phyloP scores from a whole-genome alignment of 1,140 invertebrate genomes.

The Mizuhopecten yessoensis region DNA sequence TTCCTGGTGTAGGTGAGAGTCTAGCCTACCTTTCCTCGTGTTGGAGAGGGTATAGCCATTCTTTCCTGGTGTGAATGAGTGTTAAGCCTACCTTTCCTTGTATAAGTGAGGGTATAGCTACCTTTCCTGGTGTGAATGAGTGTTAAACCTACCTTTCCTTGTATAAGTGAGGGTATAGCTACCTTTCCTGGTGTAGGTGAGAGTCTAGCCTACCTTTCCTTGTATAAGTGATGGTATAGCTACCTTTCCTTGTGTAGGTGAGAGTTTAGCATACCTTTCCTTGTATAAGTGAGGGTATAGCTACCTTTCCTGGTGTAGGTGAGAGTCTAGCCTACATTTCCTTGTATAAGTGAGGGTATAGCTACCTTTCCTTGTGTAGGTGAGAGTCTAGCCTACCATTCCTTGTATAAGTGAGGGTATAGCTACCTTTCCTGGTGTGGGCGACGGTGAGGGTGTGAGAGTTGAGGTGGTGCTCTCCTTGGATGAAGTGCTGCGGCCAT shows the following conservation, averaged over 20 bases:
- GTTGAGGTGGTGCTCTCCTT: slow-evolving; percentile 81
- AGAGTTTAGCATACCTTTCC: slow-evolving; percentile 70
- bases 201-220: slow-evolving; percentile 52
- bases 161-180: slow-evolving; percentile 63
- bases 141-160: slow-evolving; percentile 50
- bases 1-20: slow-evolving; percentile 65
- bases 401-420: slow-evolving; percentile 73
- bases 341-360: slow-evolving; percentile 70
- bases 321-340: slow-evolving; percentile 77
- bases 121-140: slow-evolving; percentile 60
- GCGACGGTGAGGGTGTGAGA: slow-evolving; percentile 80
- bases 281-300: slow-evolving; percentile 77
- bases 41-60: slow-evolving; percentile 63
- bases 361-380: neutral
- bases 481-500: slow-evolving; percentile 77
- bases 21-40: neutral
- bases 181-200: slow-evolving; percentile 79
- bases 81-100: slow-evolving; percentile 68
- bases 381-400: slow-evolving; percentile 77
- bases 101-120: slow-evolving; percentile 72
- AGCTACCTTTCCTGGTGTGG: slow-evolving; percentile 1
- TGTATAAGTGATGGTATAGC: slow-evolving; percentile 57
- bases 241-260: slow-evolving; percentile 48
- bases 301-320: slow-evolving; percentile 5
- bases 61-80: slow-evolving; percentile 63